Evolutionary conservation across 2,888 invertebrate genomes (phyloP).

Genomic region (Escarpia spicata): DNA sequence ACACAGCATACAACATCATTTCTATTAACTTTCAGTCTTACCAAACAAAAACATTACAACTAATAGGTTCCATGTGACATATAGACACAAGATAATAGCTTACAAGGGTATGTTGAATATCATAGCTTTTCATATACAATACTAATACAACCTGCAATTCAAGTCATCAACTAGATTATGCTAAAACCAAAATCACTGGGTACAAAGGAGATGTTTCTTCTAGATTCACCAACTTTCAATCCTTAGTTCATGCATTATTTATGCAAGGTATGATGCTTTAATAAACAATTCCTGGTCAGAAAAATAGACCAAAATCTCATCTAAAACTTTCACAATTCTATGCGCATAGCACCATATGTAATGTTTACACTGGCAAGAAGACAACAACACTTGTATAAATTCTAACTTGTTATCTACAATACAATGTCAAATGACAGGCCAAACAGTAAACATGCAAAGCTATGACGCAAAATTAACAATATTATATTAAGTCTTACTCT

Average conservation of each 20-base stretch:
- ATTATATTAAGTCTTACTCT: conserved; percentile 1
- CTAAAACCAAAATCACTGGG: neutral
- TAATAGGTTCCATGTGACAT: neutral
- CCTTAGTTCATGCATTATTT: neutral
- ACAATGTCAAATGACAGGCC: conserved; percentile 2
- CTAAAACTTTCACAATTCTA: neutral
- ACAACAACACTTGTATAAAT: neutral
- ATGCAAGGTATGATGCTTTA: neutral
- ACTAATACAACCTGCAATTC: neutral
- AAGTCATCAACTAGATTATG: neutral
- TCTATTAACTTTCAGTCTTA: neutral
- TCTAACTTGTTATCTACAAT: neutral
- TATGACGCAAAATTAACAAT: neutral
- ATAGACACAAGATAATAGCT: neutral
- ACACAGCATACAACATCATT: neutral
- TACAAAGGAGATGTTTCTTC: neutral
- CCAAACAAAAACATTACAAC: neutral
- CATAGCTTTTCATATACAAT: neutral
- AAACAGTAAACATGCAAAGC: conserved; percentile 8
- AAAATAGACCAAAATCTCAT: neutral
- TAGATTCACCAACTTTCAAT: neutral
- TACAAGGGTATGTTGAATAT: neutral
- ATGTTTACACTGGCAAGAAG: neutral
- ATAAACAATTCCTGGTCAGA: neutral
- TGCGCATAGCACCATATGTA: neutral